Conservation (phyloP, 2,888 invertebrate genomes). For the Saturnia japonica region DNA sequence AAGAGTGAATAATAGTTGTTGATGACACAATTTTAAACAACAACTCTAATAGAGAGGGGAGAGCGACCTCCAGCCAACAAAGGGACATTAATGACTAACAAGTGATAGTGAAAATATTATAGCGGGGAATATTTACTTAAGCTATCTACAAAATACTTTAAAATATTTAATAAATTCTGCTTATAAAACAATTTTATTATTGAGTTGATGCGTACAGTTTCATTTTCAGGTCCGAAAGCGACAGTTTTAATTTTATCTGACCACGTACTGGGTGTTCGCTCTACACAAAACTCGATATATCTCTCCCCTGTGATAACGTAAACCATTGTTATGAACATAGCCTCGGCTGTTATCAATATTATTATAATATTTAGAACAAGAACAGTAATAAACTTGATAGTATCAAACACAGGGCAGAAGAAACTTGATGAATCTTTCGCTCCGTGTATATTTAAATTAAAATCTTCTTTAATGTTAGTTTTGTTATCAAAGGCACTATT, state of each 20-base stretch:
- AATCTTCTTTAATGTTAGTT: conserved; percentile 24
- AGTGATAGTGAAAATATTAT: not conserved
- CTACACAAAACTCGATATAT: conserved; percentile 51
- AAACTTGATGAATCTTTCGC: conserved; percentile 20
- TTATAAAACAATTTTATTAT: conserved; percentile 51
- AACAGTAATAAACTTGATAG: conserved; percentile 50
- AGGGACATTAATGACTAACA: not conserved
- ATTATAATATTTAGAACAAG: conserved; percentile 49
- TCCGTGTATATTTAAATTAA: conserved; percentile 24
- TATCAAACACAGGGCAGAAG: conserved; percentile 36
- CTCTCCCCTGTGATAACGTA: conserved; percentile 53
- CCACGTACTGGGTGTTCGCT: conserved; percentile 47
- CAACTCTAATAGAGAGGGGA: too few species aligned
- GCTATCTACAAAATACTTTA: conserved; percentile 45
- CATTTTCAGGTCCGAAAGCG: conserved; percentile 51
- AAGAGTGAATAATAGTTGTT: too few species aligned
- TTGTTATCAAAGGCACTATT: conserved; percentile 26
- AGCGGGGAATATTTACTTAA: conserved; percentile 25
- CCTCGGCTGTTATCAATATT: conserved; percentile 44
- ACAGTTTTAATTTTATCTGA: conserved; percentile 46
- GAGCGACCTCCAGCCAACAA: not conserved
- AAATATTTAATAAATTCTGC: conserved; percentile 50
- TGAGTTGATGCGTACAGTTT: conserved; percentile 52
- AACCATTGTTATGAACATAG: conserved; percentile 46
- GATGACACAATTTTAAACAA: too few species aligned